A percentile compares a stretch with the other conserved stretches of the same genome.
phyloP scores from a whole-genome alignment of 2,797 vertebrate genomes.

The Schizopygopsis pylzovi region DNA sequence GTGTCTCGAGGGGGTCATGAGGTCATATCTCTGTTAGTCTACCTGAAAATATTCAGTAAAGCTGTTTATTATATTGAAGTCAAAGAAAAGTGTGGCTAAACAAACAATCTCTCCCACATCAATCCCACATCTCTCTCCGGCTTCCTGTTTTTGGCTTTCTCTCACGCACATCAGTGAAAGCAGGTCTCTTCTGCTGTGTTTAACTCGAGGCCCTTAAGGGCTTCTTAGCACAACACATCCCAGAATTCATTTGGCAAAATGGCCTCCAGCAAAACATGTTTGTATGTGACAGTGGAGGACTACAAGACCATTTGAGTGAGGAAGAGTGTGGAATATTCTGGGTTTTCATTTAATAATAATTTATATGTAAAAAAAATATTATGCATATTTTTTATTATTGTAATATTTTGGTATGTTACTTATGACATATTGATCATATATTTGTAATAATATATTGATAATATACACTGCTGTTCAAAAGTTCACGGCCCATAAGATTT shows the following conservation, averaged over 20 bases:
- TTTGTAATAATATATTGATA: background rate
- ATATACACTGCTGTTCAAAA: background rate
- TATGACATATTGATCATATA: background rate
- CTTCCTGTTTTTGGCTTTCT: background rate
- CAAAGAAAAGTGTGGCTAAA: background rate
- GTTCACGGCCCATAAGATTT: background rate
- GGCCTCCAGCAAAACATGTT: constrained; percentile 72
- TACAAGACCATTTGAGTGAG: constrained; percentile 13
- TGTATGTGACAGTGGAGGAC: constrained; percentile 61
- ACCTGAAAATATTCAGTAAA: background rate
- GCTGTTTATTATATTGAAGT: background rate
- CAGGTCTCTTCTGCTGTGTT: constrained; percentile 58
- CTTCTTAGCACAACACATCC: constrained; percentile 65
- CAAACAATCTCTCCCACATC: background rate
- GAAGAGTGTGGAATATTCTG: constrained; percentile 32
- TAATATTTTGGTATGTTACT: constrained; percentile 56
- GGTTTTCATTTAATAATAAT: constrained; percentile 21
- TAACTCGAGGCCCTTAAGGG: constrained; percentile 67
- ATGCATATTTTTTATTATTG: background rate
- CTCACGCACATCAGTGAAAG: constrained; percentile 40
- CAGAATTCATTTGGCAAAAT: constrained; percentile 74
- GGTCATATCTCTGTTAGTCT: constrained; percentile 1
- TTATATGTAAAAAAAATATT: constrained; percentile 12
- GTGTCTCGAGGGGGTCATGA: background rate
- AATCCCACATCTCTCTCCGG: constrained; percentile 11